Percentiles rank a stretch among this genome's conserved stretches.
phyloP scores from a whole-genome alignment of 2,113 vertebrate species.

The Carassius auratus region DNA sequence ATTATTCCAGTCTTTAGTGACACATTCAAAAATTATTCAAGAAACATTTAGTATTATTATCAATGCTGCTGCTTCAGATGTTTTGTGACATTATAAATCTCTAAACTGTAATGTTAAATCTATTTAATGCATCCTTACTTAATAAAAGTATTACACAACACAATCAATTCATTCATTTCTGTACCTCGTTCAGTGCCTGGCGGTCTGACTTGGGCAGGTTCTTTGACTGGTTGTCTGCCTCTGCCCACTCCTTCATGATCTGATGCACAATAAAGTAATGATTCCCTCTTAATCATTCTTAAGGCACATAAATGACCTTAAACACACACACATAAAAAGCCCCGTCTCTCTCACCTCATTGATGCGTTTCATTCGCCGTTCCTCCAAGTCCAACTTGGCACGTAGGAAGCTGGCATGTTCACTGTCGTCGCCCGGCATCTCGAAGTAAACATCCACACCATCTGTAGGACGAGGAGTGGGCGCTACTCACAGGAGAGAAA shows the following conservation, averaged over 20 bases:
- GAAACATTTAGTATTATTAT: too few species aligned
- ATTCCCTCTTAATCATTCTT: background rate
- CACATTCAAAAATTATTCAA: background rate
- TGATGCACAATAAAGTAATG: slow-evolving; percentile 43
- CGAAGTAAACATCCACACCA: slow-evolving; percentile 90
- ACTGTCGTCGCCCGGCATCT: slow-evolving; percentile 86
- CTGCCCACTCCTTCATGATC: slow-evolving; percentile 89
- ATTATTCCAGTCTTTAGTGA: background rate
- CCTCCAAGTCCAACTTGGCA: slow-evolving; percentile 90
- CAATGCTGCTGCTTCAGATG: background rate
- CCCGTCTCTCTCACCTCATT: slow-evolving; percentile 79
- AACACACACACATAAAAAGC: background rate
- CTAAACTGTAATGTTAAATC: too few species aligned
- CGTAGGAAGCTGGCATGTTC: slow-evolving; percentile 90
- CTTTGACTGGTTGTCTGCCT: slow-evolving; percentile 89
- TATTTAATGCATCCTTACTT: background rate
- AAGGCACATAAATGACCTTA: background rate
- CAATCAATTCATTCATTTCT: background rate
- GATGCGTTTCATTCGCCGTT: slow-evolving; percentile 88
- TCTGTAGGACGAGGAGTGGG: slow-evolving; percentile 84
- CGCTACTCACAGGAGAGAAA: slow-evolving; percentile 59
- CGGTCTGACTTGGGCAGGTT: slow-evolving; percentile 86
- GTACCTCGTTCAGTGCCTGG: slow-evolving; percentile 85
- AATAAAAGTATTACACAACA: background rate
- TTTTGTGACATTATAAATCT: background rate